A percentile compares a stretch with the other conserved stretches of the same genome.
Conservation (phyloP, 2,888 invertebrate species). For the Eupithecia inturbata region DNA sequence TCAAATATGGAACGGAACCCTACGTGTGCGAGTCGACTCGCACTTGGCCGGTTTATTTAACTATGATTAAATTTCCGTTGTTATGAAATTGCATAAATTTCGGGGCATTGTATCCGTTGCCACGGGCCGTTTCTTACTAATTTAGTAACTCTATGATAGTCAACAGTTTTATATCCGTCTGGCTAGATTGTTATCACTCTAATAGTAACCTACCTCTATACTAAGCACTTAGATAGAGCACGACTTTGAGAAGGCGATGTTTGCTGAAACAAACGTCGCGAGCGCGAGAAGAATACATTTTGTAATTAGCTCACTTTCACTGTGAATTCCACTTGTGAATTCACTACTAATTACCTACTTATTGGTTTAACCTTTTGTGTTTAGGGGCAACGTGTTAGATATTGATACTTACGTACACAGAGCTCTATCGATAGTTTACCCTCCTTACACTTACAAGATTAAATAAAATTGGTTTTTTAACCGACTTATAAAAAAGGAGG, state of each 20-base stretch:
- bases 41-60: too few species aligned
- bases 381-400: background rate
- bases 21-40: too few species aligned
- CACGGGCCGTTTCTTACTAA: background rate
- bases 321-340: background rate
- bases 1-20: too few species aligned
- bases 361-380: background rate
- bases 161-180: background rate
- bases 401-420: too few species aligned
- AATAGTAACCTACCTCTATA: background rate
- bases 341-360: background rate
- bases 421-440: too few species aligned
- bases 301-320: slow-evolving; percentile 30
- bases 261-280: slow-evolving; percentile 62
- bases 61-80: background rate
- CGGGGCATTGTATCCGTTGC: background rate
- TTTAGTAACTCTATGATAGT: too few species aligned
- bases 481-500: too few species aligned
- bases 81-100: background rate
- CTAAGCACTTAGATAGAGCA: slow-evolving; percentile 4
- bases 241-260: slow-evolving; percentile 53
- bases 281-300: slow-evolving; percentile 57
- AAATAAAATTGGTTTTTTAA: too few species aligned
- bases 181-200: background rate
- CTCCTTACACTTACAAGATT: too few species aligned